These are phyloP conservation scores for Homarus americanus DNA, from an alignment of 1,140 invertebrate genomes.

Conservation along the genomic window DNA sequence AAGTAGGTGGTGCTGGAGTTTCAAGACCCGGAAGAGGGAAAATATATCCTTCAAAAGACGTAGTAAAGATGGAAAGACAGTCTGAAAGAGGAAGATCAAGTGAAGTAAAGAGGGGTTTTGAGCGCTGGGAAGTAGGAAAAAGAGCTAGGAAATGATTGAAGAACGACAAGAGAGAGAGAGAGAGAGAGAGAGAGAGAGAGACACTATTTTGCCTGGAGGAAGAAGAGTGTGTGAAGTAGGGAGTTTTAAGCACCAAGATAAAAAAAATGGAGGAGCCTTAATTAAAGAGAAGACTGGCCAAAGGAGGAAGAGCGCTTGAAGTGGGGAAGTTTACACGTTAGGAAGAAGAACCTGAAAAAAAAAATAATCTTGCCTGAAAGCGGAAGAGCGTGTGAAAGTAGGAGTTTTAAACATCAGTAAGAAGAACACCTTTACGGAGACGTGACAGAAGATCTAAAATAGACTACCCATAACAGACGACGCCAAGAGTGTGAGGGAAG, in stretches of 20 bases:
- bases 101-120: not conserved
- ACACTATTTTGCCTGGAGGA: not conserved
- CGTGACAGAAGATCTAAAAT: too few relatives aligned
- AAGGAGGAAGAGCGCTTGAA: too few relatives aligned
- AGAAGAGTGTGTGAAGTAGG: not conserved
- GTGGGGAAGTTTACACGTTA: not conserved
- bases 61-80: not conserved
- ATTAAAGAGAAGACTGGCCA: too few relatives aligned
- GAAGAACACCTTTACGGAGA: too few relatives aligned
- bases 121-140: not conserved
- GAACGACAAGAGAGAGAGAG: not conserved
- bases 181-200: constrained; percentile 41
- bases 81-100: not conserved
- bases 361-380: not conserved
- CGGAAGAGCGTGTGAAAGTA: too few relatives aligned
- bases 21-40: too few relatives aligned
- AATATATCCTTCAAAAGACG: not conserved
- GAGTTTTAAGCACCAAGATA: not conserved
- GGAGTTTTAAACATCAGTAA: too few relatives aligned
- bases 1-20: too few relatives aligned
- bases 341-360: not conserved
- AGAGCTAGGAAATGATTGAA: not conserved
- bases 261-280: not conserved
- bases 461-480: too few relatives aligned
- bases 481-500: too few relatives aligned